These are phyloP conservation scores for Iphiclides podalirius DNA, from an alignment of 2,888 invertebrate genomes.

Conservation along the genomic window DNA sequence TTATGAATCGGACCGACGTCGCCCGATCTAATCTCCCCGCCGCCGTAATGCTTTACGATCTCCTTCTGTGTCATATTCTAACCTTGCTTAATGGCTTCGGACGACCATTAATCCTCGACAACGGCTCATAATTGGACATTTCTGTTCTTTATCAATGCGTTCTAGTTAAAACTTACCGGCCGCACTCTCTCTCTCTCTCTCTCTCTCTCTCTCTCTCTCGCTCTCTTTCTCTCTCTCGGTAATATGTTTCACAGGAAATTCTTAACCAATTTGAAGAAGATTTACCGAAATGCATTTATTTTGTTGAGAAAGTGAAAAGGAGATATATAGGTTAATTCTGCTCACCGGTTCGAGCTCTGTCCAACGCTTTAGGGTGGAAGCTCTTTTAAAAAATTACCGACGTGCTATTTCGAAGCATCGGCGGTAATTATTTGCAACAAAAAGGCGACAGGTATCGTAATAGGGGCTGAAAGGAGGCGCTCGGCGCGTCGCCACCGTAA, in stretches of 20 bases:
- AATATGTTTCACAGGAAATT: too few relatives aligned
- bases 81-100: not conserved
- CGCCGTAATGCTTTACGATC: constrained; percentile 33
- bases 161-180: too few relatives aligned
- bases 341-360: constrained; percentile 1
- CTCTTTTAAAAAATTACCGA: constrained; percentile 39
- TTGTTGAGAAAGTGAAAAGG: too few relatives aligned
- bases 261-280: too few relatives aligned
- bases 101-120: not conserved
- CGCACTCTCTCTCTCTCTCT: too few relatives aligned
- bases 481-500: constrained; percentile 66
- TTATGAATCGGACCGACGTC: constrained; percentile 61
- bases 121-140: not conserved
- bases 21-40: constrained; percentile 43
- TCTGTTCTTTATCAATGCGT: not conserved
- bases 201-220: too few relatives aligned
- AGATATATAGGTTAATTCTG: constrained; percentile 20
- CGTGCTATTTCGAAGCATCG: constrained; percentile 47
- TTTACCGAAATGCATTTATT: too few relatives aligned
- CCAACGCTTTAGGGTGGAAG: constrained; percentile 20
- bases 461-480: constrained; percentile 65
- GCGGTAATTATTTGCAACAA: constrained; percentile 71
- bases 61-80: not conserved
- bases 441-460: constrained; percentile 71
- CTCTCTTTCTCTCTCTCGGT: too few relatives aligned